Percentiles rank a stretch among this genome's conserved stretches.
Conservation (phyloP, 2,888 invertebrate genomes). For the Quadroppia sp. region DNA sequence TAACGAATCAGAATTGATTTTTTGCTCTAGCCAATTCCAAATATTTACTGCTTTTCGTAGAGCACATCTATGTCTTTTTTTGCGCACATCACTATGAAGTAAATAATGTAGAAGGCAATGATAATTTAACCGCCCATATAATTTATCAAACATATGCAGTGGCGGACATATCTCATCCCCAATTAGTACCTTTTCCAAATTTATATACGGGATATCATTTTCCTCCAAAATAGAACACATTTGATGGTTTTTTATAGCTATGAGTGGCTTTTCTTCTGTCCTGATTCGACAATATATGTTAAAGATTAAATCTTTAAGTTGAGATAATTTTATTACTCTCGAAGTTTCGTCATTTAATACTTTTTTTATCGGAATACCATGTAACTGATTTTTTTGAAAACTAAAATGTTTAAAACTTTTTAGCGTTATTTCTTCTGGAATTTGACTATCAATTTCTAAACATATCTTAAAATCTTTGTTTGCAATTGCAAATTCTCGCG, state of each 20-base stretch:
- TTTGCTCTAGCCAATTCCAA: too few species aligned
- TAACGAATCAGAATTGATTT: too few species aligned
- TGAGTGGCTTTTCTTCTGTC: background rate
- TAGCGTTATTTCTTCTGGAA: background rate
- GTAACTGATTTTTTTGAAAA: background rate
- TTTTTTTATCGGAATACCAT: background rate
- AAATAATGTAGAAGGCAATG: background rate
- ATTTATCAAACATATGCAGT: background rate
- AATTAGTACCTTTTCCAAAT: background rate
- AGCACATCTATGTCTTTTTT: background rate
- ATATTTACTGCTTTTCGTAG: too few species aligned
- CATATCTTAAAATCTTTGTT: background rate
- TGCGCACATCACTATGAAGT: background rate
- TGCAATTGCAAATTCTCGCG: background rate
- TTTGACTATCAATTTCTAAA: background rate
- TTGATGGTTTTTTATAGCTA: background rate
- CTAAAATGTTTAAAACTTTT: background rate
- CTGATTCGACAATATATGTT: background rate
- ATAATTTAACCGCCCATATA: too few species aligned
- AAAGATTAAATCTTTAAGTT: background rate
- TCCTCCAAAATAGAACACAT: background rate
- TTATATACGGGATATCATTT: background rate
- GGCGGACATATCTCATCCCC: background rate
- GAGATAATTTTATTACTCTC: background rate
- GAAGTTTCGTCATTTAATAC: background rate